Evolutionary conservation across 1,140 invertebrate genomes (phyloP).

Genomic region (Hydropsyche tenuis): DNA sequence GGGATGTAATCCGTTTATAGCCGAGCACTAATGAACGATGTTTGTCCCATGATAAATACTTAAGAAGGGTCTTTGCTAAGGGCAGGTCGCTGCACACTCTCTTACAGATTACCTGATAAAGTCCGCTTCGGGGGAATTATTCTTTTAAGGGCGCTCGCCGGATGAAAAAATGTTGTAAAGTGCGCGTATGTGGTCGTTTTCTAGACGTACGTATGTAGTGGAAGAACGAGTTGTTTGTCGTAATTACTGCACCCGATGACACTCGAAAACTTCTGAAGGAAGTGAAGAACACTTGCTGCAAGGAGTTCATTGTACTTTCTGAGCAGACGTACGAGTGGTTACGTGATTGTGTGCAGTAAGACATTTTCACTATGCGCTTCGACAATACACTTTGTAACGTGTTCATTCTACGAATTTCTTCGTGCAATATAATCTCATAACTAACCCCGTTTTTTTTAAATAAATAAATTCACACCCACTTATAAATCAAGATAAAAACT

Average conservation of each 20-base stretch:
- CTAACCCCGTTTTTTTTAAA: neutral
- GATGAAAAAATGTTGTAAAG: too few relatives aligned
- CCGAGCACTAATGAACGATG: slow-evolving; percentile 38
- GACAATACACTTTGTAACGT: neutral
- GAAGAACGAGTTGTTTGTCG: slow-evolving; percentile 21
- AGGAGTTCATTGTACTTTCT: slow-evolving; percentile 22
- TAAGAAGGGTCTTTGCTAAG: slow-evolving; percentile 19
- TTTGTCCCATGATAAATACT: slow-evolving; percentile 38
- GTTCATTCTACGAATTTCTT: neutral
- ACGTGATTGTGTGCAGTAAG: too few relatives aligned
- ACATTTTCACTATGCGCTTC: too few relatives aligned
- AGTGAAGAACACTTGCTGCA: slow-evolving; percentile 20
- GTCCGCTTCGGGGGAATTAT: neutral
- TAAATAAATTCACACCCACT: too few relatives aligned
- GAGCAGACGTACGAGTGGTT: too few relatives aligned
- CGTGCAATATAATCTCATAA: neutral
- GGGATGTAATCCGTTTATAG: slow-evolving; percentile 35
- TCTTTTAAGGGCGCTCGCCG: too few relatives aligned
- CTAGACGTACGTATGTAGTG: neutral
- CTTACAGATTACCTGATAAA: slow-evolving; percentile 33
- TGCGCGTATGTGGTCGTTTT: too few relatives aligned
- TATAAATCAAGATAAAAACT: too few relatives aligned
- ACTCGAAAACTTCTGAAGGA: slow-evolving; percentile 26
- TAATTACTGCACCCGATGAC: slow-evolving; percentile 26
- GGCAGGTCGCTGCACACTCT: slow-evolving; percentile 19